Evolutionary conservation across 2,888 invertebrate species (phyloP), one percentile per base, ranked within the genome.

Genomic region (Pterobdella sp.): DNA sequence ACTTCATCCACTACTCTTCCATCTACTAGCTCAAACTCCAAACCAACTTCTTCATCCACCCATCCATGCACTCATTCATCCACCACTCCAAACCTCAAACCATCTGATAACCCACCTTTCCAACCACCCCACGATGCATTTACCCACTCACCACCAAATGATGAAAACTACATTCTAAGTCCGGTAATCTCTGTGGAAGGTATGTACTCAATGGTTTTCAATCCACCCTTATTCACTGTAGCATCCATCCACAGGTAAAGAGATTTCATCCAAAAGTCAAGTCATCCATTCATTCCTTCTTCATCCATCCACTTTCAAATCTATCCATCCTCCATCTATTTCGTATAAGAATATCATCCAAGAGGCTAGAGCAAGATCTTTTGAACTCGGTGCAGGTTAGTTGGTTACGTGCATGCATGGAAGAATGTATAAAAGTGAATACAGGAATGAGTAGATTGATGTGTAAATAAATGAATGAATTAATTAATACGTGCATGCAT

Each of bases 211-310:
- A n/a, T n/a, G n/a, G n/a, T n/a, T n/a, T n/a, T n/a, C n/a, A n/a
- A n/a, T n/a, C n/a, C n/a, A n/a, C n/a, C n/a, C n/a, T n/a, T n/a
- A n/a, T n/a, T n/a, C n/a, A n/a, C n/a, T n/a, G n/a, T n/a, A n/a
- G n/a, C n/a, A n/a, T n/a, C n/a, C n/a, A n/a, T n/a, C n/a, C n/a
- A n/a, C n/a, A 56, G 60, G n/a, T 56, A 14, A 22, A 56, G n/a
- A 26, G n/a, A 56, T 56, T 3, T 3, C 18, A 3, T 26, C 26
- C 3, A 56, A 56, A 56, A 26, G 60, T 7, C 26, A 22, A 4
- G 14, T 56, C 60, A 56, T 56, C n/a, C 60, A 56, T 56, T 56
- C 60, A 56, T 56, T 56, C 60, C 60, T 56, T 26, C n/a, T 56
- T 26, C 60, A 56, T 56, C 60, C 60, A 56, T 56, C 60, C 60